Base-by-base conservation (phyloP, 2,797 vertebrate species). In the Lophius americanus region DNA sequence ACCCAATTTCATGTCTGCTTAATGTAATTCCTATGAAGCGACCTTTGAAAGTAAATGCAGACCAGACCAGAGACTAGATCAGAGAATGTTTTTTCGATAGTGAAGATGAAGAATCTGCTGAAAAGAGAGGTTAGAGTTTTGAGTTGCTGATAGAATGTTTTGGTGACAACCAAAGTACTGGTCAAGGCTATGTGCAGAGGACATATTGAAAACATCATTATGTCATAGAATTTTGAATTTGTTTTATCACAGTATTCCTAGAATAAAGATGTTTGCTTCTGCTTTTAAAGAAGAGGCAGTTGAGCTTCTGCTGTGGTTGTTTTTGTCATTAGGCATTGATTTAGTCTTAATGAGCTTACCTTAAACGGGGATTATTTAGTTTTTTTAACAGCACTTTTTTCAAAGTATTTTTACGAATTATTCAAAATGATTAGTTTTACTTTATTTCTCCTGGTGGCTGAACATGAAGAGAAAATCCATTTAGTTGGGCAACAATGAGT, bases 311-410 rank as follows among this genome's bases (percentile, higher is more conserved):
- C 11, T 53, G 50, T 35, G 39, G 32, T 36, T 62, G 57, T 71
- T 68, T 65, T 14, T 66, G 38, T 63, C 7, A 68, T 67, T 65
- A 23, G 23, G 67, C 55, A 9, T 43, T n/a, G 52, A 65, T 69
- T 61, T 47, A 42, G 59, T 68, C 53, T 57, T 65, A 59, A 58
- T 69, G 44, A 59, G 39, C 5, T 51, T 33, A 44, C 8, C 36
- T 23, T 23, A 23, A 23, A 23, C 23, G 23, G 23, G 23, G 23
- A 23, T 23, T 23, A 23, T 23, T 23, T 23, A 23, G 23, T 23
- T 23, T 23, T 23, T 23, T 23, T 13, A n/a, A n/a, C 46, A 5
- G 12, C 13, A 48, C 1, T 14, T 48, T 48, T 5, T 48, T 48
- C 14, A n/a, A 1, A 9, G 47, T 49, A 38, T 57, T 52, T 64